Evolutionary conservation across 2,113 vertebrate genomes (phyloP).

Genomic region (Pedetes capensis): DNA sequence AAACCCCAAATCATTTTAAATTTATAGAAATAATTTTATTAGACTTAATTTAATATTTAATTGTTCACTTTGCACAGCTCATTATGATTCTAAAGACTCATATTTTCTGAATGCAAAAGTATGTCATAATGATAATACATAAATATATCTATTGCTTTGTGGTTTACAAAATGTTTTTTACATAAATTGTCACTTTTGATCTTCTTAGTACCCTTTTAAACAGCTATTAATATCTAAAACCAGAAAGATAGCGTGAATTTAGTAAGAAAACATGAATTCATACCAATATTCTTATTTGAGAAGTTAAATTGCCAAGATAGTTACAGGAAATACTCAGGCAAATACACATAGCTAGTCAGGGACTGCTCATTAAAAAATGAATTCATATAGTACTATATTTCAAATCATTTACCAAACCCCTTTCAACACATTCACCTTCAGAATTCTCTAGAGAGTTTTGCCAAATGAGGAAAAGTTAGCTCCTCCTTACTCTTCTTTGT

Average conservation of each 20-base stretch:
- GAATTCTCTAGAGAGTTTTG: not conserved
- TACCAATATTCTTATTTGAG: slow-evolving; percentile 17
- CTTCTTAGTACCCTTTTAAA: slow-evolving; percentile 30
- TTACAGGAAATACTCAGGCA: not conserved
- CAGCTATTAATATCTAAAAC: slow-evolving; percentile 43
- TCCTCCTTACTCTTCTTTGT: not conserved
- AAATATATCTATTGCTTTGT: slow-evolving; percentile 1
- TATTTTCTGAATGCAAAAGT: slow-evolving; percentile 50
- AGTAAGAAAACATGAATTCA: slow-evolving; percentile 40
- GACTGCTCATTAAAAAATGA: not conserved
- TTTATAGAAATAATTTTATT: slow-evolving; percentile 54
- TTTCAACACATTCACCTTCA: not conserved
- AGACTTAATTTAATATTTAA: slow-evolving; percentile 49
- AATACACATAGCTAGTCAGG: not conserved
- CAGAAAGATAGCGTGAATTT: slow-evolving; percentile 17
- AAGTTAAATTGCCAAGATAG: slow-evolving; percentile 18
- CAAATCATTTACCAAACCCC: not conserved
- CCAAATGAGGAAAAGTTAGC: not conserved
- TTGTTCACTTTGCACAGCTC: slow-evolving; percentile 30
- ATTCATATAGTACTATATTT: not conserved
- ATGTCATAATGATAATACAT: slow-evolving; percentile 28
- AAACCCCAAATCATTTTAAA: slow-evolving; percentile 14
- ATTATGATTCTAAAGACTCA: slow-evolving; percentile 50
- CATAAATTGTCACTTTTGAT: slow-evolving; percentile 47
- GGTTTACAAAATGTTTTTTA: slow-evolving; percentile 23